Conservation (phyloP, 2,113 vertebrate genomes). For the Poecile atricapillus region DNA sequence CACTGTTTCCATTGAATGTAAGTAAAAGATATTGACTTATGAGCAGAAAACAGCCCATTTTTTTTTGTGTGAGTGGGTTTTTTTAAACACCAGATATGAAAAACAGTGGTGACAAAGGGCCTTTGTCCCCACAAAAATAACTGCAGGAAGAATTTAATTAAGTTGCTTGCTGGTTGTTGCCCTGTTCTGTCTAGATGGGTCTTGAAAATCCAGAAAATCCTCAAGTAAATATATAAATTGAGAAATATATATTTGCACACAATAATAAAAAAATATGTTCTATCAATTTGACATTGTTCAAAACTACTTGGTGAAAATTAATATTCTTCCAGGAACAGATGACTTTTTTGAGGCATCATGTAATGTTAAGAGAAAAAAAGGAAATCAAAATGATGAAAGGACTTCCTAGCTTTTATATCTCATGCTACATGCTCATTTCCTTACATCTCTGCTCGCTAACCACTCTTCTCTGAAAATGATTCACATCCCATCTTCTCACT, state of each 20-base stretch:
- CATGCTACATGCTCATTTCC: neutral
- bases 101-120: neutral
- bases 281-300: neutral
- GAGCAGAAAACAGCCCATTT: neutral
- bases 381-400: neutral
- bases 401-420: neutral
- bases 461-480: neutral
- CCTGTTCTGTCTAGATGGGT: neutral
- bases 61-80: fast-evolving
- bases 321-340: neutral
- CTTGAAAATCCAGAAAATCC: neutral
- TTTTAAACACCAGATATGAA: neutral
- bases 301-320: neutral
- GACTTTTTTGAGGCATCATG: neutral
- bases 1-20: neutral
- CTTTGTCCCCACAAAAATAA: neutral
- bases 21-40: neutral
- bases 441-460: neutral
- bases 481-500: neutral
- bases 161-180: neutral
- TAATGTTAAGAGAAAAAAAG: neutral
- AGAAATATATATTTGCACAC: neutral
- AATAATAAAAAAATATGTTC: neutral
- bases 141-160: neutral
- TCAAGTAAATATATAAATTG: neutral